Evolutionary conservation across 2,113 vertebrate genomes (phyloP).

Genomic region (Gulo gulo): DNA sequence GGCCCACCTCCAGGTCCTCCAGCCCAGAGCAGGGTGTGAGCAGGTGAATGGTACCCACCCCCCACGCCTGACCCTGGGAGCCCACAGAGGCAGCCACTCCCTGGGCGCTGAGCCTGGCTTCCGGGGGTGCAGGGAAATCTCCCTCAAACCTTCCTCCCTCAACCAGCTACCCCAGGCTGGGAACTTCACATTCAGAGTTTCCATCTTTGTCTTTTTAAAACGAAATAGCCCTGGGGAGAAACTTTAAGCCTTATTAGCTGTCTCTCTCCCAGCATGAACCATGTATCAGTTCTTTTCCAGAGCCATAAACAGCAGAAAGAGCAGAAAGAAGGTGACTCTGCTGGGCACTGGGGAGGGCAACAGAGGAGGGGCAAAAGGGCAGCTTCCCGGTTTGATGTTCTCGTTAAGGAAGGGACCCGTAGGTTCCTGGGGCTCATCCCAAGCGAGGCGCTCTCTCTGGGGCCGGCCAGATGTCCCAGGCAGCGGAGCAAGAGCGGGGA

Average conservation of each 20-base stretch:
- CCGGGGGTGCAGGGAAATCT: neutral
- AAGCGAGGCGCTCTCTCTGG: neutral
- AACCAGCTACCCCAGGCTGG: neutral
- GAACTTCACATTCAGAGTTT: neutral
- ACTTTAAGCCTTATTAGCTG: neutral
- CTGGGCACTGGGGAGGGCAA: neutral
- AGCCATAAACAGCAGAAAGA: neutral
- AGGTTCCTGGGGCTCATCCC: neutral
- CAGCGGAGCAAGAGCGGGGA: rapidly evolving
- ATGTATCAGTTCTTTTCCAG: neutral
- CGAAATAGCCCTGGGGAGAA: neutral
- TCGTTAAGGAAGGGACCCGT: neutral
- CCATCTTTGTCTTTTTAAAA: slow-evolving; percentile 28
- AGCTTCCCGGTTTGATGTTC: neutral
- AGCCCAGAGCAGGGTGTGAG: no score
- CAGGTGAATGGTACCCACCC: neutral
- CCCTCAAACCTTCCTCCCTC: neutral
- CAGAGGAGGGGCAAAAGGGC: rapidly evolving
- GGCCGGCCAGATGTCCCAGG: neutral
- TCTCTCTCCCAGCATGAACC: neutral
- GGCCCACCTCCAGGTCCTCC: no score
- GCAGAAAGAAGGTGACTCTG: neutral
- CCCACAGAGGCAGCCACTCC: rapidly evolving
- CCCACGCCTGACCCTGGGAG: neutral
- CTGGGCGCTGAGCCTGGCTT: neutral